These are phyloP conservation scores for Amphiduros pacificus DNA, from an alignment of 2,888 invertebrate genomes.

Conservation along the genomic window DNA sequence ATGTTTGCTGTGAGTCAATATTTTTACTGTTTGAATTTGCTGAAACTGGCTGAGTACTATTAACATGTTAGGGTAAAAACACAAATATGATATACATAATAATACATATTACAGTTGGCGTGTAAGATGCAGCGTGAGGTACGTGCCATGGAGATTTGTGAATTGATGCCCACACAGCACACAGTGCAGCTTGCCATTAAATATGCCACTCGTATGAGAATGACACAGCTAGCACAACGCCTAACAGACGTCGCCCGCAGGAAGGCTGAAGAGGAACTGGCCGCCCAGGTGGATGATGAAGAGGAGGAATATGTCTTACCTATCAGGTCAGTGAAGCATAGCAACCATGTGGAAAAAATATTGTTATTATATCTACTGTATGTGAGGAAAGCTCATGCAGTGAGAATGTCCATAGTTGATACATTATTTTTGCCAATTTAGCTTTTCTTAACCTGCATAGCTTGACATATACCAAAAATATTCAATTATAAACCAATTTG, in stretches of 20 bases:
- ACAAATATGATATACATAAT: too few relatives aligned
- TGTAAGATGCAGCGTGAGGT: slow-evolving; percentile 82
- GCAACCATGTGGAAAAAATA: too few relatives aligned
- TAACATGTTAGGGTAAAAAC: too few relatives aligned
- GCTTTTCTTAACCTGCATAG: too few relatives aligned
- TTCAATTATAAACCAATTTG: too few relatives aligned
- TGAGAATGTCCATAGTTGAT: too few relatives aligned
- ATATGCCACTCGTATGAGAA: slow-evolving; percentile 79
- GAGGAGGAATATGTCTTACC: slow-evolving; percentile 17
- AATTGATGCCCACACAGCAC: slow-evolving; percentile 76
- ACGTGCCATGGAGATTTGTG: slow-evolving; percentile 83
- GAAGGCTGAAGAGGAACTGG: slow-evolving; percentile 39
- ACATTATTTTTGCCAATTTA: too few relatives aligned
- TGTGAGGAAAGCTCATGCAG: too few relatives aligned
- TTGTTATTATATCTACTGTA: too few relatives aligned
- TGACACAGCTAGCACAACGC: slow-evolving; percentile 78
- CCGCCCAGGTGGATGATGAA: slow-evolving; percentile 23
- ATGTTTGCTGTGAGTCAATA: slow-evolving; percentile 78
- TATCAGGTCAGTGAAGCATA: not conserved
- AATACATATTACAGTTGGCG: slow-evolving; percentile 69
- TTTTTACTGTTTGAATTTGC: too few relatives aligned
- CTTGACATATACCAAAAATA: too few relatives aligned
- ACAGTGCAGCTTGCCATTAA: slow-evolving; percentile 83
- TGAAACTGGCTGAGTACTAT: too few relatives aligned
- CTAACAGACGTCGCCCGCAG: slow-evolving; percentile 67